These are phyloP conservation scores for Conops quadrifasciatus DNA, from an alignment of 2,888 invertebrate species.

Conservation along the genomic window DNA sequence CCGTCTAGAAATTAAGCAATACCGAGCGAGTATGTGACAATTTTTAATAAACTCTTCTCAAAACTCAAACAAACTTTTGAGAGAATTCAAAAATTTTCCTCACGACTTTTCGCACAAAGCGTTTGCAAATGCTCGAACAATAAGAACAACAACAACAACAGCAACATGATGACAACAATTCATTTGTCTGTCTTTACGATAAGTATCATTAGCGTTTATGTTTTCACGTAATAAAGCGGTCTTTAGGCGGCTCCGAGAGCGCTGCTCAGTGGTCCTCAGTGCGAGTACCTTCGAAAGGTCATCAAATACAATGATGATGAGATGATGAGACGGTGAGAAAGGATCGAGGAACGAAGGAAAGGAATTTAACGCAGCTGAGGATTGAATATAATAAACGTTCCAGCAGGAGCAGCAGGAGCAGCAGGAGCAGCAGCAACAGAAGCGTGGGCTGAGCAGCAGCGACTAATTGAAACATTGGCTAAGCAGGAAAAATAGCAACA, in stretches of 20 bases:
- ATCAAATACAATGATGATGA: slow-evolving; percentile 21
- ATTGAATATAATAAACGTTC: slow-evolving; percentile 11
- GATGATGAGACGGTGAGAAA: not conserved
- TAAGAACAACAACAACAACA: not conserved
- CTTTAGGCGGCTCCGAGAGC: not conserved
- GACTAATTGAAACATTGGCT: slow-evolving; percentile 41
- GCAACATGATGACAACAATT: not conserved
- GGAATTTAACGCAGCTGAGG: slow-evolving; percentile 29
- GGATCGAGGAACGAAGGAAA: not conserved
- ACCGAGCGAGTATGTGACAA: not conserved
- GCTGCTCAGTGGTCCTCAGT: not conserved
- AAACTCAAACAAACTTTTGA: not conserved
- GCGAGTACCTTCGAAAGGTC: slow-evolving; percentile 43
- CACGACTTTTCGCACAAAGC: not conserved
- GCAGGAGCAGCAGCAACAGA: slow-evolving; percentile 4
- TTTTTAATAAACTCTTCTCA: slow-evolving; percentile 15
- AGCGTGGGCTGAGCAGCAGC: not conserved
- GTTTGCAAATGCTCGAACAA: not conserved
- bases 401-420: not conserved
- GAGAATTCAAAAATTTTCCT: not conserved
- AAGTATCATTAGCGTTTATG: slow-evolving; percentile 48
- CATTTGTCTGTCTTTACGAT: slow-evolving; percentile 20
- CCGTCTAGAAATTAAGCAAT: not conserved
- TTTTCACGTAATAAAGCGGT: slow-evolving; percentile 51
- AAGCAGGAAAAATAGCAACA: slow-evolving; percentile 6